A percentile compares a stretch with the other conserved stretches of the same genome.
phyloP scores from a whole-genome alignment of 2,797 vertebrate genomes.

The Poecilia wingei region DNA sequence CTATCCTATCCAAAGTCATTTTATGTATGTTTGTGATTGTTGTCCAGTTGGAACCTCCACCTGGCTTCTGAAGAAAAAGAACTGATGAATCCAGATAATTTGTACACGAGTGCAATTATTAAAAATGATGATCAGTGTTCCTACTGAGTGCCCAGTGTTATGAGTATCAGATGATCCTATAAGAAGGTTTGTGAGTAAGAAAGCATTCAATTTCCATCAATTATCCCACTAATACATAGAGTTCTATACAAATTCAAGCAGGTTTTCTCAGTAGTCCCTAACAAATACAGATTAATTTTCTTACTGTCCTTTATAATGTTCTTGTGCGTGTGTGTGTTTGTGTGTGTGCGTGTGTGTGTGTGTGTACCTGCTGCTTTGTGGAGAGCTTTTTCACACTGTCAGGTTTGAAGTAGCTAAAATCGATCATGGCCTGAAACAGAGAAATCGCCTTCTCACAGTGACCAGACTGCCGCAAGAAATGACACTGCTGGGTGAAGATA shows the following conservation, averaged over 20 bases:
- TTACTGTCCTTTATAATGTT: not conserved
- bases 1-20: not conserved
- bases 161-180: not conserved
- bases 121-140: not conserved
- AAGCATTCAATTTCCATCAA: not conserved
- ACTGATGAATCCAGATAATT: not conserved
- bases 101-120: not conserved
- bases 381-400: conserved; percentile 82
- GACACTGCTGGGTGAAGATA: conserved; percentile 89
- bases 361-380: conserved; percentile 75
- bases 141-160: not conserved
- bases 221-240: not conserved
- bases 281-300: not conserved
- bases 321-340: not conserved
- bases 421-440: conserved; percentile 89
- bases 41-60: not conserved
- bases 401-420: conserved; percentile 93
- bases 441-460: conserved; percentile 89
- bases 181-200: not conserved
- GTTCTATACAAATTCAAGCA: not conserved
- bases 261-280: not conserved
- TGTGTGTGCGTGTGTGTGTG: conserved; percentile 1
- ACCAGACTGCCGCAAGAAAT: conserved; percentile 90
- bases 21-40: not conserved
- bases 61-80: not conserved